Conservation (phyloP, 2,888 invertebrate genomes). For the Netelia melanura region DNA sequence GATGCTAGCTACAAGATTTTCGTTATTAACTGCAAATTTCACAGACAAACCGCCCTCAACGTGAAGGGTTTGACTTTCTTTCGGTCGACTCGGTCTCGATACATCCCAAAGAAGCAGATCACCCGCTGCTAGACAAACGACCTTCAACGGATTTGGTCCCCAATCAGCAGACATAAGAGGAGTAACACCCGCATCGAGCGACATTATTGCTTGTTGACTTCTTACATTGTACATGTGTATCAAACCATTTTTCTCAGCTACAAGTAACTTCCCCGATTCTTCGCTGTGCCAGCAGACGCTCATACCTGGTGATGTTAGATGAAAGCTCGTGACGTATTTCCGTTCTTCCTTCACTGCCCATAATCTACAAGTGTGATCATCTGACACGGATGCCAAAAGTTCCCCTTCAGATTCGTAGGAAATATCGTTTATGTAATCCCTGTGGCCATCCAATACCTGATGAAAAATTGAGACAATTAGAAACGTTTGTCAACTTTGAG, state of each 20-base stretch:
- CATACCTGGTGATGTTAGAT: constrained; percentile 89
- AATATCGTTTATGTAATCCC: constrained; percentile 89
- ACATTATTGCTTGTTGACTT: constrained; percentile 88
- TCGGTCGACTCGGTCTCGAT: constrained; percentile 88
- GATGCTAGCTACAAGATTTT: constrained; percentile 88
- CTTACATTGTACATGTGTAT: constrained; percentile 90
- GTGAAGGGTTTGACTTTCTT: constrained; percentile 87
- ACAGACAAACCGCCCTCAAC: constrained; percentile 88
- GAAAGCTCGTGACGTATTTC: constrained; percentile 87
- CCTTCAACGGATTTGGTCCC: constrained; percentile 88
- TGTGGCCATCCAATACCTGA: constrained; percentile 88
- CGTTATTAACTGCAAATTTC: constrained; percentile 88
- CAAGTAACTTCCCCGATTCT: constrained; percentile 89
- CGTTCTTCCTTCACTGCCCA: constrained; percentile 87
- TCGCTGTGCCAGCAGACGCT: constrained; percentile 90
- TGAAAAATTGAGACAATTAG: neutral
- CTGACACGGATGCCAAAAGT: constrained; percentile 90
- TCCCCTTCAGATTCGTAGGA: constrained; percentile 90
- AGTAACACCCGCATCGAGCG: constrained; percentile 87
- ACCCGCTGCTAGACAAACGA: constrained; percentile 89
- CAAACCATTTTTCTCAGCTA: constrained; percentile 91
- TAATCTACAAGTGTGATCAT: constrained; percentile 91
- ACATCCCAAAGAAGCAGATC: constrained; percentile 90
- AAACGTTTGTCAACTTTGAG: too few species aligned
- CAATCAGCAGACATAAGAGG: constrained; percentile 90